Conservation (phyloP, 2,113 vertebrate species). For the Prochilodus magdalenae region DNA sequence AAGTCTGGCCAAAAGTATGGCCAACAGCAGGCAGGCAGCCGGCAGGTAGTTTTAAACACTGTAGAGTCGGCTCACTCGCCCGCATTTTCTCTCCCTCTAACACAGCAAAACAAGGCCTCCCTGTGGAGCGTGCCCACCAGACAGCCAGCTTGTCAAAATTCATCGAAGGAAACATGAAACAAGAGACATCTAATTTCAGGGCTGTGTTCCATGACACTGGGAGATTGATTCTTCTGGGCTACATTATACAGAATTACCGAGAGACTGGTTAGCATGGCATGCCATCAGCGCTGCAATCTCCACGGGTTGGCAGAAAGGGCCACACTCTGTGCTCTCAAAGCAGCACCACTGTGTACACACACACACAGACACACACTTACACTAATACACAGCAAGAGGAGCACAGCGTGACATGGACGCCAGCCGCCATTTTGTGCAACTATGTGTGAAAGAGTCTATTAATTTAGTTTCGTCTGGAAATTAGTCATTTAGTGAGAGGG, state of each 20-base stretch:
- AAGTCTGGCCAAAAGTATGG: conserved; percentile 17
- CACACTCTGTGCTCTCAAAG: conserved; percentile 23
- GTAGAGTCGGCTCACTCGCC: conserved; percentile 42
- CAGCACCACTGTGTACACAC: not conserved
- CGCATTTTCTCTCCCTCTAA: conserved; percentile 45
- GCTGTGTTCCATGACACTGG: conserved; percentile 48
- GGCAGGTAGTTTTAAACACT: conserved; percentile 43
- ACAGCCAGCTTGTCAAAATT: conserved; percentile 46
- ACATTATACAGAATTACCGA: conserved; percentile 44
- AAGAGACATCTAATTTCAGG: conserved; percentile 55
- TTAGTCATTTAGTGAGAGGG: not conserved
- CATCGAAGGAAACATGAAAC: conserved; percentile 51
- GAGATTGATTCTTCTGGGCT: conserved; percentile 53
- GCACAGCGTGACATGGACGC: conserved; percentile 26
- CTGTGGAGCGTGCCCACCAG: conserved; percentile 19
- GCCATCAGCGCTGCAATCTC: conserved; percentile 40
- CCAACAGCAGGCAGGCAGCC: conserved; percentile 15
- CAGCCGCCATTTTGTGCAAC: conserved; percentile 39
- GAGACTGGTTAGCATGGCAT: conserved; percentile 46
- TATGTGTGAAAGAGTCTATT: conserved; percentile 11
- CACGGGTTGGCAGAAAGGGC: conserved; percentile 13
- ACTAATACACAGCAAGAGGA: not conserved
- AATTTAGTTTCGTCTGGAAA: not conserved
- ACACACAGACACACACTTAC: not conserved
- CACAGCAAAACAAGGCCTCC: conserved; percentile 12